phyloP scores from a whole-genome alignment of 1,140 invertebrate genomes.

The Caerostris darwini region DNA sequence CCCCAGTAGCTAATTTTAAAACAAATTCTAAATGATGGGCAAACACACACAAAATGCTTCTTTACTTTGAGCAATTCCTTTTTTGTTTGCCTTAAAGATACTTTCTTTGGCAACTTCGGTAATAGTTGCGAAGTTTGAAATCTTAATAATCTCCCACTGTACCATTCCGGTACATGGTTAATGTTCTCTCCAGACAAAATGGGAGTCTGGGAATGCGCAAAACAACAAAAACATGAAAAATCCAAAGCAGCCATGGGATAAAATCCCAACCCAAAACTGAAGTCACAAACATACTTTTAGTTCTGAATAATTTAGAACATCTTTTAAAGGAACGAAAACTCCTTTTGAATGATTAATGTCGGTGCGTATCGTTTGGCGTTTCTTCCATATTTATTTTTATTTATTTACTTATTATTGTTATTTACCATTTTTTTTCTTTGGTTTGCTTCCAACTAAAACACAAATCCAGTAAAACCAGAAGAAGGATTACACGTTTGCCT shows the following conservation, averaged over 20 bases:
- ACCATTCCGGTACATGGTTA: slow-evolving; percentile 19
- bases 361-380: slow-evolving; percentile 4
- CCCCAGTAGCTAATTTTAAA: not conserved
- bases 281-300: slow-evolving; percentile 44
- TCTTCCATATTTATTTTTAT: not conserved
- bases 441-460: not conserved
- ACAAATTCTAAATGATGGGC: not conserved
- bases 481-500: not conserved
- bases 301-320: slow-evolving; percentile 72
- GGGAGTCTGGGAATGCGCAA: not conserved
- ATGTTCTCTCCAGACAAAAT: not conserved
- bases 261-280: not conserved
- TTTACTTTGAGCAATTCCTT: not conserved
- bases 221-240: not conserved
- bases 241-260: slow-evolving; percentile 21
- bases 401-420: slow-evolving; percentile 6
- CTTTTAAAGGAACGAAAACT: slow-evolving; percentile 57
- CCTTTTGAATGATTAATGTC: slow-evolving; percentile 67
- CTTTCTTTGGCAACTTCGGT: not conserved
- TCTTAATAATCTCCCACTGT: not conserved
- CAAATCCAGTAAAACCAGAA: slow-evolving; percentile 16
- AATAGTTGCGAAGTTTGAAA: slow-evolving; percentile 7
- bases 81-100: not conserved
- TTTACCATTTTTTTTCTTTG: not conserved
- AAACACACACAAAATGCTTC: not conserved